Evolutionary conservation across 2,113 vertebrate species (phyloP), one percentile per base, ranked within the genome.

Genomic region (Conger conger): DNA sequence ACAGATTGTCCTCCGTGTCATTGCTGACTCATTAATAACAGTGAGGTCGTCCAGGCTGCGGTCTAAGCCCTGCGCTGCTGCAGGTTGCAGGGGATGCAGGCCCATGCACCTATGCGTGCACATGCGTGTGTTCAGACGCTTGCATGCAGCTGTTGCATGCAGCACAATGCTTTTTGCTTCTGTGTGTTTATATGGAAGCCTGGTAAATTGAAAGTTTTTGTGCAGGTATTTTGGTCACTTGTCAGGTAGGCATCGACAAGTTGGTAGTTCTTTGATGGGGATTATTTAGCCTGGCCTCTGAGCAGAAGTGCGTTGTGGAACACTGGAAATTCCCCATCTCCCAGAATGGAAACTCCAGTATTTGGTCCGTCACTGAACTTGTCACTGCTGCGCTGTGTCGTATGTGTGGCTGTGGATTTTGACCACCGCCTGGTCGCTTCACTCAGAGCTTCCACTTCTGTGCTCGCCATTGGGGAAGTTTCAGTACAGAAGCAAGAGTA

Each of bases 11-110:
- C 86, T 81, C 38, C n/a, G 1, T 83, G 13, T 87, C 85, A 86
- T 86, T 84, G 87, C 79, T 90, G 91, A 92, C 89, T 94, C 90
- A 88, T 88, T 94, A 90, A 88, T 87, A 79, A 37, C 53, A 82
- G 85, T 20, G 82, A 42, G 83, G 88, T 81, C 86, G 76, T 88
- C 82, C 81, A 63, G 37, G 85, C 85, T 83, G 88, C 40, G 84
- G 57, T 78, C 88, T 87, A 88, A 92, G 83, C 84, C 82, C 57
- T 76, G 42, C 86, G 82, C 83, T 88, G 82, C 84, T 35, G 79
- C 54, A 37, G 76, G 63, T 30, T 33, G 79, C 77, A 87, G 81
- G 23, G 36, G 54, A n/a, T 20, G 23, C 35, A 63, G 16, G 57
- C 40, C n/a, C 57, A 60, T 38, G 33, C 37, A 13, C 53, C 8